Percentiles rank a stretch among this genome's conserved stretches.
Evolutionary conservation across 1,140 invertebrate genomes (phyloP).

Genomic region (honey bee (Apis mellifera)): Amel_HAv3.1 CM009939.2:11325501-11326000

Average conservation of each 20-base stretch:
- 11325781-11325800: background rate
- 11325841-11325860: background rate
- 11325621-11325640: background rate
- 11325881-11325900: background rate
- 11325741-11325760: background rate
- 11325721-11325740: conserved; percentile 17
- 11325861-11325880: background rate
- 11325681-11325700: conserved; percentile 1
- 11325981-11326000: no score
- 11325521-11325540: conserved; percentile 85
- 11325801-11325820: background rate
- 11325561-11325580: conserved; percentile 65
- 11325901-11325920: background rate
- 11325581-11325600: conserved; percentile 59
- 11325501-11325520: conserved; percentile 84
- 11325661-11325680: conserved; percentile 2
- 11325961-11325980: no score
- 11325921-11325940: background rate
- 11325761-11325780: background rate
- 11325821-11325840: background rate
- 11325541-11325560: conserved; percentile 82
- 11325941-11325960: background rate
- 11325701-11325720: background rate
- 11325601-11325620: conserved; percentile 11
- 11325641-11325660: conserved; percentile 4